Conservation (phyloP, 1,140 invertebrate genomes). For the Orius insidiosus region DNA sequence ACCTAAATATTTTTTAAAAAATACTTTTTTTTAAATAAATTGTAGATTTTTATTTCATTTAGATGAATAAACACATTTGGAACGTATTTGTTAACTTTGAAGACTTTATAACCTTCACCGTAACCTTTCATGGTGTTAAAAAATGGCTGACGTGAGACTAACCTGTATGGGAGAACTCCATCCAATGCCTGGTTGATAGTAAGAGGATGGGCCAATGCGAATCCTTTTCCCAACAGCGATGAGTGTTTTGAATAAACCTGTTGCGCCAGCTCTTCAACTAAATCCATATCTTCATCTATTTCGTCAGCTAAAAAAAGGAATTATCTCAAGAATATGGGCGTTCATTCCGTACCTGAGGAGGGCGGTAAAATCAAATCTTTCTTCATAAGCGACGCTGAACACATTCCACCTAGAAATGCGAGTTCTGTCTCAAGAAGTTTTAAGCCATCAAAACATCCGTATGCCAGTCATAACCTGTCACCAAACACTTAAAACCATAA, state of each 20-base stretch:
- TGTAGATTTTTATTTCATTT: no score
- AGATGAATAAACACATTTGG: no score
- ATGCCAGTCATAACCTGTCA: conserved; percentile 81
- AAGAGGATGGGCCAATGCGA: conserved; percentile 72
- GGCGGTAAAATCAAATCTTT: conserved; percentile 61
- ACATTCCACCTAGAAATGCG: conserved; percentile 76
- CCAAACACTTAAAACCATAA: conserved; percentile 83
- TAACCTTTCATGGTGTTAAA: no score
- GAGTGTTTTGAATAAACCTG: conserved; percentile 56
- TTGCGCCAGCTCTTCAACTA: conserved; percentile 51
- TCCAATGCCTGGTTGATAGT: conserved; percentile 79
- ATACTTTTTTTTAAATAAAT: no score
- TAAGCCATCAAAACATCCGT: conserved; percentile 37
- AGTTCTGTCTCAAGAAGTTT: conserved; percentile 78
- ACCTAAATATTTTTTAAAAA: no score
- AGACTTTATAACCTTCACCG: no score
- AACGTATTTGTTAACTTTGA: no score
- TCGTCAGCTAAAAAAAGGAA: conserved; percentile 38
- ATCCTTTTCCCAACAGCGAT: conserved; percentile 65
- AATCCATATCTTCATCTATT: conserved; percentile 48
- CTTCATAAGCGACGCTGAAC: conserved; percentile 72
- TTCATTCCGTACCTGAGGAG: conserved; percentile 33
- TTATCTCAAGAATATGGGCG: not conserved
- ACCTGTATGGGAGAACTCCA: conserved; percentile 73
- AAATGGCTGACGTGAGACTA: conserved; percentile 5